These are phyloP conservation scores for Nycticryphes semicollaris DNA, from an alignment of 2,113 vertebrate genomes.

Conservation along the genomic window DNA sequence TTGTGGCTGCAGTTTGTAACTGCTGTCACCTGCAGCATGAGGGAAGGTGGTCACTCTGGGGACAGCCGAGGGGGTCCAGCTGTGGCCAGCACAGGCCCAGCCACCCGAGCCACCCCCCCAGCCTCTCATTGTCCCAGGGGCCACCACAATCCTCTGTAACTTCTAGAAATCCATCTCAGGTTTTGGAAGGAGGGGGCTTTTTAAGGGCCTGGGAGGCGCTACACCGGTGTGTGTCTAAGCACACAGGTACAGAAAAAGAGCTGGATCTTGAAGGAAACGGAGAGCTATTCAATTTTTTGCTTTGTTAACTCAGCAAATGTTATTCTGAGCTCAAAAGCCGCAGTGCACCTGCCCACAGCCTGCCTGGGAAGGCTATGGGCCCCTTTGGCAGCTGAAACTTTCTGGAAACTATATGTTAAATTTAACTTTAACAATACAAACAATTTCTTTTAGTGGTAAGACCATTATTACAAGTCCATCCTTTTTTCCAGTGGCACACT, in stretches of 20 bases:
- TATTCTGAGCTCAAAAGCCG: background rate
- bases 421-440: background rate
- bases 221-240: background rate
- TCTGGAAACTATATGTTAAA: background rate
- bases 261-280: background rate
- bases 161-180: background rate
- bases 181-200: background rate
- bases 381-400: background rate
- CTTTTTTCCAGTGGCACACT: background rate
- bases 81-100: background rate
- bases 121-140: background rate
- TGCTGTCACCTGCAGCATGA: background rate
- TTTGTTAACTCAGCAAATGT: background rate
- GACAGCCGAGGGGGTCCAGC: background rate
- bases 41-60: background rate
- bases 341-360: background rate
- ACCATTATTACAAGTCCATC: background rate
- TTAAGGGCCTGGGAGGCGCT: background rate
- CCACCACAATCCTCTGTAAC: accelerated
- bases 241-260: background rate
- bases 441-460: background rate
- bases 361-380: background rate
- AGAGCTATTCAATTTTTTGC: background rate
- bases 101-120: background rate
- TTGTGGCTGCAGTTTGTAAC: background rate